phyloP scores from a whole-genome alignment of 2,113 vertebrate species.

The Pluvialis apricaria region DNA sequence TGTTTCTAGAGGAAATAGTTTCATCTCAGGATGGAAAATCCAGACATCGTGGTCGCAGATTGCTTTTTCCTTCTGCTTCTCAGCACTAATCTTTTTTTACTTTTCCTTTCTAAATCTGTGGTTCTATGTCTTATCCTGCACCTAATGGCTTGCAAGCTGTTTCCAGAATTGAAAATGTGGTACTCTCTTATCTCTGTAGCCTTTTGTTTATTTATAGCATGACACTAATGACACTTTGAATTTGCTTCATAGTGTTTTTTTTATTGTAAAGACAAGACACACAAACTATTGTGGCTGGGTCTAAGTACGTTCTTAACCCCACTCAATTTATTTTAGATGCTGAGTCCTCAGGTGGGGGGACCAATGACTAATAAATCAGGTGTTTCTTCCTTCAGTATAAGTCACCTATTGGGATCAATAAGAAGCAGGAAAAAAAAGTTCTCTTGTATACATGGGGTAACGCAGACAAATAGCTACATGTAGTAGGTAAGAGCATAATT shows the following conservation, averaged over 20 bases:
- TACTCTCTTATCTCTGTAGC: neutral
- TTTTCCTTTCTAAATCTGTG: neutral
- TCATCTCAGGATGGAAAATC: neutral
- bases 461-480: neutral
- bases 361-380: constrained; percentile 44
- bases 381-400: constrained; percentile 3
- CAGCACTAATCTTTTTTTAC: neutral
- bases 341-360: neutral
- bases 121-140: neutral
- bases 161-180: constrained; percentile 15
- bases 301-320: constrained; percentile 2
- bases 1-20: neutral
- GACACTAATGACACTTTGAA: neutral
- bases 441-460: neutral
- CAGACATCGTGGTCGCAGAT: neutral
- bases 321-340: constrained; percentile 37
- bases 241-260: neutral
- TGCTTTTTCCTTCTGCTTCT: neutral
- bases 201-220: constrained; percentile 16
- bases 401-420: constrained; percentile 28
- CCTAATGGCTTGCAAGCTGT: neutral
- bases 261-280: neutral
- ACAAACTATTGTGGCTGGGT: neutral
- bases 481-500: neutral
- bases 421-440: constrained; percentile 3